These are phyloP conservation scores for cat (Felis catus) DNA, from an alignment of 2,113 vertebrate genomes.

Conservation along the genomic window DNA sequence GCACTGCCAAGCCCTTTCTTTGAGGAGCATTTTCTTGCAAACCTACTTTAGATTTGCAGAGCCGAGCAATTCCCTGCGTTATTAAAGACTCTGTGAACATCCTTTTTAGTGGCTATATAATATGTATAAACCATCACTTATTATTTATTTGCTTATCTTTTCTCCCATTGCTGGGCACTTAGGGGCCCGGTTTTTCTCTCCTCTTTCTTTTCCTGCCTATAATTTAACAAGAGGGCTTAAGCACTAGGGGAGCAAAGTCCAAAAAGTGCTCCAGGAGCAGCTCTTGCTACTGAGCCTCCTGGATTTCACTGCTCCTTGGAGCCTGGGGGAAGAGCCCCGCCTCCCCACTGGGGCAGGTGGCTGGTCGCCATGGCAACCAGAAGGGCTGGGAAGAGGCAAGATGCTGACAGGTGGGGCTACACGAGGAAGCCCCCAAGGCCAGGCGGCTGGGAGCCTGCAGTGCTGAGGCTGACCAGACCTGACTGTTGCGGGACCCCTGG, in stretches of 20 bases:
- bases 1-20: neutral
- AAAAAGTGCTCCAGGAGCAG: neutral
- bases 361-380: neutral
- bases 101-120: neutral
- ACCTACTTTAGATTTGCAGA: slow-evolving; percentile 27
- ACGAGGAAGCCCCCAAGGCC: neutral
- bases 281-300: neutral
- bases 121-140: neutral
- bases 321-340: neutral
- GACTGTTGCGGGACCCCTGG: neutral
- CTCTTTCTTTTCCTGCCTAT: neutral
- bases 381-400: neutral
- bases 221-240: neutral
- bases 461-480: neutral
- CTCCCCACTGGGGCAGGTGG: neutral
- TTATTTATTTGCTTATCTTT: neutral
- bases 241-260: neutral
- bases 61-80: neutral
- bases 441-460: neutral
- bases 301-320: neutral
- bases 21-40: slow-evolving; percentile 10
- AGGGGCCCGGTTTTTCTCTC: neutral
- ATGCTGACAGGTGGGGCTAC: neutral
- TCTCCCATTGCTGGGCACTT: neutral
- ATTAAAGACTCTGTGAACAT: neutral